A percentile compares a stretch with the other conserved stretches of the same genome.
These are phyloP conservation scores for Chymomyza procnemis DNA, from an alignment of 2,888 invertebrate genomes.

Conservation along the genomic window DNA sequence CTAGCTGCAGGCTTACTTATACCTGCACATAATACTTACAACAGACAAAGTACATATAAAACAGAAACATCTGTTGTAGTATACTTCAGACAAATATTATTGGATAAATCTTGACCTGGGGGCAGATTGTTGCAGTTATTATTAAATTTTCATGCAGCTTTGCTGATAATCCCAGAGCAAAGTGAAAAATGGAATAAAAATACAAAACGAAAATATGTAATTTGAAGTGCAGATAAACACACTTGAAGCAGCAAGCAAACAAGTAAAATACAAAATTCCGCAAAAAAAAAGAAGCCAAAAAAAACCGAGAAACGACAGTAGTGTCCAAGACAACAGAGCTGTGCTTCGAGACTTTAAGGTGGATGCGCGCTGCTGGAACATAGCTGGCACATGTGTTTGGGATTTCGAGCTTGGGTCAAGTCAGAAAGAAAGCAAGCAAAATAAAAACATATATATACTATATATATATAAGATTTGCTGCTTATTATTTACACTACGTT, in stretches of 20 bases:
- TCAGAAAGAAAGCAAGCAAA: not conserved
- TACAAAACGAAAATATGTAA: constrained; percentile 39
- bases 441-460: not conserved
- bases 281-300: constrained; percentile 40
- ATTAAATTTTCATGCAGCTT: constrained; percentile 72
- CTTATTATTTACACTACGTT: constrained; percentile 48
- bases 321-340: constrained; percentile 26
- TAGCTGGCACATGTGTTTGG: constrained; percentile 34
- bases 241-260: not conserved
- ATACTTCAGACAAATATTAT: not conserved
- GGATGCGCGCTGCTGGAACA: not conserved
- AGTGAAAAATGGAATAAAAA: constrained; percentile 11
- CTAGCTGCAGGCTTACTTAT: too few species aligned
- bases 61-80: not conserved
- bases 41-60: not conserved
- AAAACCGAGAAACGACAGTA: too few species aligned
- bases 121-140: constrained; percentile 30
- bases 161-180: constrained; percentile 52
- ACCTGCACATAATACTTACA: too few species aligned
- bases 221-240: constrained; percentile 15
- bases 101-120: not conserved
- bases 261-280: constrained; percentile 28
- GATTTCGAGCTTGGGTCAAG: constrained; percentile 27
- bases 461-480: constrained; percentile 29
- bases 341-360: not conserved